phyloP scores from a whole-genome alignment of 2,113 vertebrate species.

The Clinocottus analis region DNA sequence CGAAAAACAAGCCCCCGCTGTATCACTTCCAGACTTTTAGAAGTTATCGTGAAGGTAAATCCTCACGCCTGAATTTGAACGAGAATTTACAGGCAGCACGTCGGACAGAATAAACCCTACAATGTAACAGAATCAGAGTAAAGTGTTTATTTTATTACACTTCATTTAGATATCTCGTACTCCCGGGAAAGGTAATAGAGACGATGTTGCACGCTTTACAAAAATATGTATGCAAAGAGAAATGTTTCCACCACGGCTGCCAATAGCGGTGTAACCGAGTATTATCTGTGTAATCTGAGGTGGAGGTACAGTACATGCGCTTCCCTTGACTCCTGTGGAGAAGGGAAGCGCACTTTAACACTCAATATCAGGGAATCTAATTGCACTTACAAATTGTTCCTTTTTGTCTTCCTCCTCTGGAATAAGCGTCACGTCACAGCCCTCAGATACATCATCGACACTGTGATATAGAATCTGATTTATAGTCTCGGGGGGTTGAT shows the following conservation, averaged over 20 bases:
- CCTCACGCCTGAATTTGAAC: not conserved
- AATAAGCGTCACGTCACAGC: constrained; percentile 34
- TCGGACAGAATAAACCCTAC: not conserved
- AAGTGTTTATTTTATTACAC: constrained; percentile 19
- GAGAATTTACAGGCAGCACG: not conserved
- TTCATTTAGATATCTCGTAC: constrained; percentile 19
- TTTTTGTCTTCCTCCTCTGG: constrained; percentile 31
- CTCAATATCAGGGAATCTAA: constrained; percentile 60
- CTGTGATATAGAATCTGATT: constrained; percentile 9
- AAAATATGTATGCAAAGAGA: constrained; percentile 16
- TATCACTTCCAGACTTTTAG: not conserved
- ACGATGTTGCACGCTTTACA: not conserved
- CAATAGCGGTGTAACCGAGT: constrained; percentile 44
- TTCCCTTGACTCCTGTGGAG: constrained; percentile 53
- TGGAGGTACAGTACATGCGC: constrained; percentile 42
- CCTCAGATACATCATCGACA: not conserved
- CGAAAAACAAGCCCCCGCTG: not conserved
- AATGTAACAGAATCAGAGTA: not conserved
- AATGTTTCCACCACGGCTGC: constrained; percentile 30
- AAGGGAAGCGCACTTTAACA: constrained; percentile 50
- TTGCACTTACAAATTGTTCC: constrained; percentile 46
- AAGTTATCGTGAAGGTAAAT: constrained; percentile 1
- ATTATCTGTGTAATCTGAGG: constrained; percentile 73
- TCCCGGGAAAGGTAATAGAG: not conserved
- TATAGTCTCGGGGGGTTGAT: not conserved